phyloP scores from a whole-genome alignment of 1,140 invertebrate species.

The Holotrichia oblita region DNA sequence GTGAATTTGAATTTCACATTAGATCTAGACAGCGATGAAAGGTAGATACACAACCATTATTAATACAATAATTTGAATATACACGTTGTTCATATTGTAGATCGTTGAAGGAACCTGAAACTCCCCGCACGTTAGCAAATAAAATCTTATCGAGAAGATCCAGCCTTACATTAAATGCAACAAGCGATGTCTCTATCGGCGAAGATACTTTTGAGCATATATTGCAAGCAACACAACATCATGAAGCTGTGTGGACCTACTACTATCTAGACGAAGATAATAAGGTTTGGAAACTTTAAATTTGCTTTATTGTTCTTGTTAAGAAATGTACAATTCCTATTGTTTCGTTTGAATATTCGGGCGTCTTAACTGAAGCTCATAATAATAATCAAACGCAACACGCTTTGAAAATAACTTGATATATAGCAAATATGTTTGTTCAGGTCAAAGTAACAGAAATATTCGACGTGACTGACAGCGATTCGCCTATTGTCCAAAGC shows the following conservation, averaged over 20 bases:
- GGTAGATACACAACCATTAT: background rate
- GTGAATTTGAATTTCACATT: constrained; percentile 75
- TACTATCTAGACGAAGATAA: constrained; percentile 90
- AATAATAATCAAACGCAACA: no score
- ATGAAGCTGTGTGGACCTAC: constrained; percentile 89
- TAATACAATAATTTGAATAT: background rate
- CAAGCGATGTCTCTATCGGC: constrained; percentile 55
- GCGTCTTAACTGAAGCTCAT: no score
- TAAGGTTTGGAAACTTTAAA: constrained; percentile 62
- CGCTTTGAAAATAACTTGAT: no score
- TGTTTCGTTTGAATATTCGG: background rate
- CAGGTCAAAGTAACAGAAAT: constrained; percentile 87
- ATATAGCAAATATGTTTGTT: constrained; percentile 46
- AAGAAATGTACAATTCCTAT: no score
- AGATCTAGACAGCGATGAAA: constrained; percentile 65
- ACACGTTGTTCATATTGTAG: background rate
- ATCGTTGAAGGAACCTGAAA: background rate
- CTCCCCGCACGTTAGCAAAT: background rate
- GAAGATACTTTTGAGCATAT: constrained; percentile 89
- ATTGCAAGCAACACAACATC: constrained; percentile 81
- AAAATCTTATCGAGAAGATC: constrained; percentile 53
- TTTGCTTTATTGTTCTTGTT: no score
- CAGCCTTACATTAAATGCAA: constrained; percentile 64
- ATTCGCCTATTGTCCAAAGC: constrained; percentile 62
- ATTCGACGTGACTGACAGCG: constrained; percentile 81